These are phyloP conservation scores for Acrocyrtus sp. DNA, from an alignment of 2,888 invertebrate species.

Conservation along the genomic window DNA sequence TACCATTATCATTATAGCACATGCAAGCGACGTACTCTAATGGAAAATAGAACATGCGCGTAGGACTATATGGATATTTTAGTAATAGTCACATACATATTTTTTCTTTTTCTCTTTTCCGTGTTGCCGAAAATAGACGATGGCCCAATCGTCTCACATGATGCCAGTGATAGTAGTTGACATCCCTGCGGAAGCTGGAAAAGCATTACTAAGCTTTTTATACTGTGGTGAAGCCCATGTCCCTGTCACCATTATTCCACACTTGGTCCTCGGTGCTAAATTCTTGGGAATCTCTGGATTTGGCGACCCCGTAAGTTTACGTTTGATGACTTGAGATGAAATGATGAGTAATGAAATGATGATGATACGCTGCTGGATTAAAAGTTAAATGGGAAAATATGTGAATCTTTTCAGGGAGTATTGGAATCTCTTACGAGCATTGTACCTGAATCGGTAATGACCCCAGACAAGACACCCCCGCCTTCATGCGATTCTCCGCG, in stretches of 20 bases:
- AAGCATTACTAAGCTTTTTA: slow-evolving; percentile 63
- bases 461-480: slow-evolving; percentile 58
- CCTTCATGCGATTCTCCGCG: slow-evolving; percentile 60
- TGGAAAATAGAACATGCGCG: neutral
- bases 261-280: slow-evolving; percentile 63
- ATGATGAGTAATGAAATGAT: slow-evolving; percentile 10
- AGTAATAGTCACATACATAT: slow-evolving; percentile 38
- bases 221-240: slow-evolving; percentile 64
- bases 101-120: slow-evolving; percentile 49
- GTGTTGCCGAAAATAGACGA: slow-evolving; percentile 63
- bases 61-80: slow-evolving; percentile 29
- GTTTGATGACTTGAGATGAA: too few species aligned
- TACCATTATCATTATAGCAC: too few species aligned
- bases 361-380: too few species aligned
- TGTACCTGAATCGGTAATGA: slow-evolving; percentile 63
- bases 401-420: slow-evolving; percentile 59
- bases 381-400: too few species aligned
- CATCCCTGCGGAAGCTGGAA: slow-evolving; percentile 64
- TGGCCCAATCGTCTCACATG: slow-evolving; percentile 64
- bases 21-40: too few species aligned
- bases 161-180: slow-evolving; percentile 64
- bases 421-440: slow-evolving; percentile 63
- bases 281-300: slow-evolving; percentile 64
- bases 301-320: slow-evolving; percentile 63
- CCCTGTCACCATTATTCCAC: slow-evolving; percentile 62